phyloP scores from a whole-genome alignment of 2,113 vertebrate species.

The Todiramphus saurophagus region DNA sequence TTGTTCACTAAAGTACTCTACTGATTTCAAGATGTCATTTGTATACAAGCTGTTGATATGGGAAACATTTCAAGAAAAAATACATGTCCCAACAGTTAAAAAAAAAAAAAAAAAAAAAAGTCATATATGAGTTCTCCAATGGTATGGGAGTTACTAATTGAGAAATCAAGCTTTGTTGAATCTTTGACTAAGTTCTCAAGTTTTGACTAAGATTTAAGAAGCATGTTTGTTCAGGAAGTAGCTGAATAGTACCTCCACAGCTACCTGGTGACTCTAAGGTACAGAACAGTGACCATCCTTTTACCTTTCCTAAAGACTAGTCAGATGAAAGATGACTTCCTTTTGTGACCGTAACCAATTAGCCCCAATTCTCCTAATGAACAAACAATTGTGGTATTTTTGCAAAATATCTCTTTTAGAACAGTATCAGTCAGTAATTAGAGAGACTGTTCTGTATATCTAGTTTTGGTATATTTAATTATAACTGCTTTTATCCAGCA shows the following conservation, averaged over 20 bases:
- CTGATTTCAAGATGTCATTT: not conserved
- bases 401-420: not conserved
- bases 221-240: not conserved
- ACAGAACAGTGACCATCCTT: not conserved
- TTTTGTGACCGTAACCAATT: not conserved
- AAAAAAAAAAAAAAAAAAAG: not conserved
- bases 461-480: not conserved
- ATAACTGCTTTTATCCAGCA: not conserved
- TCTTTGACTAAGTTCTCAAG: not conserved
- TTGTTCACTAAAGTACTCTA: not conserved
- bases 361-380: not conserved
- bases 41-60: not conserved
- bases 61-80: not conserved
- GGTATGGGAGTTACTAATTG: not conserved
- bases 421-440: not conserved
- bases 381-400: not conserved
- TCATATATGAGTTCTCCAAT: not conserved
- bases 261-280: not conserved
- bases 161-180: not conserved
- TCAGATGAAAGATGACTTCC: not conserved
- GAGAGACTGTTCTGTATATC: not conserved
- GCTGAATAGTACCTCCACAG: not conserved
- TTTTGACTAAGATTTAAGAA: not conserved
- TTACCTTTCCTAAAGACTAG: not conserved
- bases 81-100: not conserved